Evolutionary conservation across 2,888 invertebrate genomes (phyloP), one percentile per base, ranked within the genome.

Genomic region (Drosophila leonis): DNA sequence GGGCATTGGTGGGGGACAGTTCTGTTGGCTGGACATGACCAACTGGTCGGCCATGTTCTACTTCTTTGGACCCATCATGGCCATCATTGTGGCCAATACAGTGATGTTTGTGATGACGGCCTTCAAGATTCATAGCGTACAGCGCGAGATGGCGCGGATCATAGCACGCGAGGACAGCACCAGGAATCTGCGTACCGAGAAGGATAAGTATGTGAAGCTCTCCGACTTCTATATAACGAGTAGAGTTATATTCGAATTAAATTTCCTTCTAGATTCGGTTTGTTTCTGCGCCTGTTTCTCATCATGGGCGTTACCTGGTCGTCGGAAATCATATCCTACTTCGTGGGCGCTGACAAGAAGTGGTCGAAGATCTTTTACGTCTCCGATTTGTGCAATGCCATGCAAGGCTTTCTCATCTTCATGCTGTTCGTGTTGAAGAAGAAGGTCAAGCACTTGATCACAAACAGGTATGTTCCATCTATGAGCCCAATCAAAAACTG

Each of bases 221-320:
- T 13, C 31, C 2, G 2, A 2, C 15, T 18, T 18, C 18, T 18
- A 1, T 15, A 2, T 6, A 31, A 10, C 18, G 48, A 29, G 10
- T 18, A 20, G 15, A 15, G 35, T 5, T 2, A 15, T 5, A 10
- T 15, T 57, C 62, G 31, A 64, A 49, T 48, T 24, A 29, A 2
- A 29, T 9, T 41, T 39, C 27, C 29, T 24, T 12, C 39, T 24
- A 97, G 97, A 93, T 97, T 96, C 91, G 95, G 95, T 33, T 93
- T 97, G 4, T 97, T 97, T 91, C 88, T 97, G 83, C 97, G 97
- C 89, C 93, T 97, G 41, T 96, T 97, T 91, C 94, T 97, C 81
- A 96, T 97, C 31, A 97, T 97, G 97, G 97, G 97, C 0, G 95
- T 97, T 20, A 97, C 96, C 89, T 97, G 97, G 97, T 94, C 95